Conservation (phyloP, 2,888 invertebrate genomes). For the Mythimna albipuncta region DNA sequence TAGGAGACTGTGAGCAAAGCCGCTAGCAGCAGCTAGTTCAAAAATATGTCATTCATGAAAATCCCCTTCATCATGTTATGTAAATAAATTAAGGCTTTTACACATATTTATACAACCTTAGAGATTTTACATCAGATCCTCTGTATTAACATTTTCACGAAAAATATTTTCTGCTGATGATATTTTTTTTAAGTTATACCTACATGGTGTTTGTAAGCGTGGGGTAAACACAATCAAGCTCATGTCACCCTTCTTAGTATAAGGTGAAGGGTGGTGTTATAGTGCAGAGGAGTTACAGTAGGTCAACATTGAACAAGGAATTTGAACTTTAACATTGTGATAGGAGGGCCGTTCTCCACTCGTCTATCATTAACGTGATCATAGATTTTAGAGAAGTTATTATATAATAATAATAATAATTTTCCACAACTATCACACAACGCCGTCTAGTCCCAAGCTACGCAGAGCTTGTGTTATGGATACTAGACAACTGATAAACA, state of each 20-base stretch:
- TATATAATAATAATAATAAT: too few species aligned
- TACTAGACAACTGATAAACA: too few species aligned
- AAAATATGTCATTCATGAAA: background rate
- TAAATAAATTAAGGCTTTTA: slow-evolving; percentile 30
- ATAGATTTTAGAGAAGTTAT: too few species aligned
- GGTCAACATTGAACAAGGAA: slow-evolving; percentile 2
- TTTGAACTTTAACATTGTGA: too few species aligned
- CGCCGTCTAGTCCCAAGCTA: too few species aligned
- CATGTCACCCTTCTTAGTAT: slow-evolving; percentile 59
- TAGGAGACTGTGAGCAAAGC: too few species aligned
- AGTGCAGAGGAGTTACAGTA: slow-evolving; percentile 15
- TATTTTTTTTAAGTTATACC: slow-evolving; percentile 51
- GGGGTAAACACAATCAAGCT: slow-evolving; percentile 61
- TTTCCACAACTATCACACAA: too few species aligned
- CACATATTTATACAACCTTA: slow-evolving; percentile 5
- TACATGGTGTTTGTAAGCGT: slow-evolving; percentile 40
- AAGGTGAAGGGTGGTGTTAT: slow-evolving; percentile 54
- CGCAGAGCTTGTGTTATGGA: too few species aligned
- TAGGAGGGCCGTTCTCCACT: too few species aligned
- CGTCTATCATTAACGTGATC: too few species aligned
- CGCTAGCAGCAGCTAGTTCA: background rate
- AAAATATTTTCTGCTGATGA: slow-evolving; percentile 33
- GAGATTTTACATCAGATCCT: slow-evolving; percentile 15
- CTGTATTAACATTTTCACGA: slow-evolving; percentile 17
- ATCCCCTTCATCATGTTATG: background rate